phyloP scores from a whole-genome alignment of 2,888 invertebrate species.

The Dryadula phaetusa region DNA sequence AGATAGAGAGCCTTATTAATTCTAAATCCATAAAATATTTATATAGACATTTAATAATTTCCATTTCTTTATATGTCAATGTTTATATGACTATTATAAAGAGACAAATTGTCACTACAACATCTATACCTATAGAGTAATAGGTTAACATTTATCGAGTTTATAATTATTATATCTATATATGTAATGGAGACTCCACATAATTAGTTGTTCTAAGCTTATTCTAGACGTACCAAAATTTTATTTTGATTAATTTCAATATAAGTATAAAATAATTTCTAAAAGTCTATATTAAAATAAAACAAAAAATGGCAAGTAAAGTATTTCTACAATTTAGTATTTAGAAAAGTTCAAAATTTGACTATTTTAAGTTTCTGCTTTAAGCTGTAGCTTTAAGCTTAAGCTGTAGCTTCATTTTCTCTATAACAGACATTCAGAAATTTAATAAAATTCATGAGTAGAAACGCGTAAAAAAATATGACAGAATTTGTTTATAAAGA shows the following conservation, averaged over 20 bases:
- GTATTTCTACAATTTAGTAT: not conserved
- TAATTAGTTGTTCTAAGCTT: not conserved
- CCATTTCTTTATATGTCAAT: slow-evolving; percentile 2
- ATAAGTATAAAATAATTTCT: not conserved
- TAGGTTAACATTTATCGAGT: not conserved
- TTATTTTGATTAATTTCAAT: not conserved
- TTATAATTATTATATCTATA: not conserved
- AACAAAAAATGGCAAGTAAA: slow-evolving; percentile 4
- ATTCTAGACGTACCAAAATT: not conserved
- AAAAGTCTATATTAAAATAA: not conserved
- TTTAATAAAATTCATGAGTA: not conserved
- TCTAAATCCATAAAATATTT: not conserved
- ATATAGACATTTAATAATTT: not conserved
- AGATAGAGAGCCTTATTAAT: not conserved
- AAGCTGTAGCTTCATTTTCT: not conserved
- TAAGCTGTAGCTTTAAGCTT: not conserved
- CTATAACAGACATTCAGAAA: not conserved
- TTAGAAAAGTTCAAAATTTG: not conserved
- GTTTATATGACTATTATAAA: not conserved
- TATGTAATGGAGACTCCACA: no score
- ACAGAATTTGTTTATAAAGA: not conserved
- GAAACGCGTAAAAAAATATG: slow-evolving; percentile 6
- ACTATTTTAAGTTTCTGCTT: not conserved
- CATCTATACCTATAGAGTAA: not conserved
- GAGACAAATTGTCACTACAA: not conserved